phyloP scores from a whole-genome alignment of 2,797 vertebrate genomes.

The Graptemys geographica region DNA sequence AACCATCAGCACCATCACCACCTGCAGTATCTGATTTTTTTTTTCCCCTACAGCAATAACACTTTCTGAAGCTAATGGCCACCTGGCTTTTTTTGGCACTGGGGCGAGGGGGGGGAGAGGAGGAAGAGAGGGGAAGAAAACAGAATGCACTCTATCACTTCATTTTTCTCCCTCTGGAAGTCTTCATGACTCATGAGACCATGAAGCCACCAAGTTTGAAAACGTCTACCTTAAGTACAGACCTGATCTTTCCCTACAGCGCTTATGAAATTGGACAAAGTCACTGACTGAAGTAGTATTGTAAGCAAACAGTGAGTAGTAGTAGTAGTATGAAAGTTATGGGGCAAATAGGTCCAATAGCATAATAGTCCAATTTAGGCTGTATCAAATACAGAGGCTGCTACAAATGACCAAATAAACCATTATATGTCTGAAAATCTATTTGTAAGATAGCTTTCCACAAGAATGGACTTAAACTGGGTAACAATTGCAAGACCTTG shows the following conservation, averaged over 20 bases:
- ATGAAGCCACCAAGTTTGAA: background rate
- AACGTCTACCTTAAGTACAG: background rate
- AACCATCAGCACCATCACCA: too few relatives aligned
- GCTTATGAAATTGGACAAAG: accelerated
- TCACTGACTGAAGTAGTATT: background rate
- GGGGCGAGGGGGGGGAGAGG: background rate
- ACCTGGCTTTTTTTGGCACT: background rate
- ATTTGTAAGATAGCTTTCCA: background rate
- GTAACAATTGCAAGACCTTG: background rate
- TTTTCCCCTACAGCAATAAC: background rate
- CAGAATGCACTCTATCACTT: too few relatives aligned
- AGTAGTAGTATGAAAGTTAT: background rate
- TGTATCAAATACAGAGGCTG: background rate
- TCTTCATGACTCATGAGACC: background rate
- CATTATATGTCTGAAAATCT: background rate
- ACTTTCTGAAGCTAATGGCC: background rate
- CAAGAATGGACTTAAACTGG: accelerated
- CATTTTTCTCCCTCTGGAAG: background rate
- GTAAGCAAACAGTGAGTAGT: background rate
- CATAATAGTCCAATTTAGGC: background rate
- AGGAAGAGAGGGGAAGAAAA: too few relatives aligned
- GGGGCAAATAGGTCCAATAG: background rate
- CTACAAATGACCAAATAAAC: background rate
- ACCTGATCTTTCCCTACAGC: background rate
- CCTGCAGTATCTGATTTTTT: background rate